Conservation (phyloP, 1,140 invertebrate genomes). For the Magallana ariakensis region DNA sequence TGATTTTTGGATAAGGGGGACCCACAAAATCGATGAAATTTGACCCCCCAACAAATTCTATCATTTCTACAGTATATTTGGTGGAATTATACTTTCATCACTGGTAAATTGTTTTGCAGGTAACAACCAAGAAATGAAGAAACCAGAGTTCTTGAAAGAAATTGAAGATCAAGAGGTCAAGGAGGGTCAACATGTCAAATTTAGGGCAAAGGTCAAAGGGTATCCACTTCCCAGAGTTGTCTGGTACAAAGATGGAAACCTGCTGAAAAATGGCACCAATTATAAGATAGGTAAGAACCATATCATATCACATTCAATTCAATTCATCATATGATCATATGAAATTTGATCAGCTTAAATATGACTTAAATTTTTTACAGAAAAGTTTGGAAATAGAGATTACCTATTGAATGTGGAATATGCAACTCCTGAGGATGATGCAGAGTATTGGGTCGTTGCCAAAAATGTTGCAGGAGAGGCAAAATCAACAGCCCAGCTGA, state of each 20-base stretch:
- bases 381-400: conserved; percentile 77
- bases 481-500: conserved; percentile 72
- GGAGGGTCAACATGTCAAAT: conserved; percentile 77
- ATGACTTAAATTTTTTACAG: too few relatives aligned
- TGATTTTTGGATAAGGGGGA: too few relatives aligned
- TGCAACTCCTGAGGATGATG: conserved; percentile 77
- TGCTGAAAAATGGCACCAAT: conserved; percentile 63
- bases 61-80: too few relatives aligned
- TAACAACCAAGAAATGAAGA: conserved; percentile 74
- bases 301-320: not conserved
- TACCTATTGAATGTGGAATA: conserved; percentile 75
- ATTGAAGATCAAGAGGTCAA: conserved; percentile 73
- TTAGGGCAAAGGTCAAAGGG: conserved; percentile 78
- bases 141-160: conserved; percentile 76
- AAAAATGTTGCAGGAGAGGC: conserved; percentile 75
- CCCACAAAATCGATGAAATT: too few relatives aligned
- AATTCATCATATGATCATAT: too few relatives aligned
- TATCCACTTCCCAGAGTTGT: conserved; percentile 76
- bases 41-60: too few relatives aligned
- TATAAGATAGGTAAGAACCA: conserved; percentile 70
- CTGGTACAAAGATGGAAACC: conserved; percentile 77
- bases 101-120: conserved; percentile 60
- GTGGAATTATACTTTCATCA: too few relatives aligned
- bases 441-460: conserved; percentile 76
- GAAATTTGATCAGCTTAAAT: too few relatives aligned